These are phyloP conservation scores for Gadus chalcogrammus DNA, from an alignment of 2,113 vertebrate species.

Conservation along the genomic window DNA sequence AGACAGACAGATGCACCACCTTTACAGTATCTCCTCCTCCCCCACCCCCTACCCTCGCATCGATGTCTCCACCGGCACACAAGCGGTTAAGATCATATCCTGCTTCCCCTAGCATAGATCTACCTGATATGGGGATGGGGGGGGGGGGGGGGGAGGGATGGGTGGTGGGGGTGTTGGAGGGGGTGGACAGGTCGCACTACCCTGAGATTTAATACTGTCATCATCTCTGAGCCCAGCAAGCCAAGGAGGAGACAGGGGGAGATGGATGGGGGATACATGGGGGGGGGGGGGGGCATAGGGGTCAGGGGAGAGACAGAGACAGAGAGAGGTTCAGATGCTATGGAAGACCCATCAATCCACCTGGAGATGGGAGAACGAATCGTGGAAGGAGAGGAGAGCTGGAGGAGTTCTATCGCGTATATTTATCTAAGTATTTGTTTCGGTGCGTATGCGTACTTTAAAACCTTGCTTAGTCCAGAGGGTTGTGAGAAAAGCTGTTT, in stretches of 20 bases:
- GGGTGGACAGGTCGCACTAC: neutral
- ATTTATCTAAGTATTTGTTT: too few relatives aligned
- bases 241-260: neutral
- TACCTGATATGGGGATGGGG: neutral
- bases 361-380: neutral
- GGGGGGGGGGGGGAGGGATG: too few relatives aligned
- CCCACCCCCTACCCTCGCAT: neutral
- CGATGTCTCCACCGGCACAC: neutral
- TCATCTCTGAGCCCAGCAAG: neutral
- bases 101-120: conserved; percentile 14
- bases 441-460: too few relatives aligned
- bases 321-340: neutral
- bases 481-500: conserved; percentile 12
- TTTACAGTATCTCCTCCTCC: neutral
- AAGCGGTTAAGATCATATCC: neutral
- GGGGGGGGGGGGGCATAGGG: neutral
- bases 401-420: neutral
- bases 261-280: neutral
- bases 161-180: neutral
- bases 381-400: neutral
- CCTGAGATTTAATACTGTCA: conserved; percentile 20
- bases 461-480: neutral
- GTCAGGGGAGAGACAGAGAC: conserved; percentile 3
- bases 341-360: neutral
- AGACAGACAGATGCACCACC: too few relatives aligned